Conservation (phyloP, 2,797 vertebrate genomes). For the Martes flavigula region DNA sequence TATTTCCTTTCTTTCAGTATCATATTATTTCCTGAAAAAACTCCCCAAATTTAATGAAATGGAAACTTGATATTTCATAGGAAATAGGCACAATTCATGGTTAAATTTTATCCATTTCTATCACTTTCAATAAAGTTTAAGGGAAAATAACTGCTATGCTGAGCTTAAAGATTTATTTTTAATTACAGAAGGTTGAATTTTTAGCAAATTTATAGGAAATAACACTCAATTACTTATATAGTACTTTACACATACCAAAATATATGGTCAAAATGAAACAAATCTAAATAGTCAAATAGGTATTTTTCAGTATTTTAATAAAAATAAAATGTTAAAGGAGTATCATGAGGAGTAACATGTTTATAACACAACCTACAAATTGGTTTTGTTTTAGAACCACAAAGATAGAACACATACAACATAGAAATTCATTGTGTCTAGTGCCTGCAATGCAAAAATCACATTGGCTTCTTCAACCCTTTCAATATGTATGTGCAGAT, state of each 20-base stretch:
- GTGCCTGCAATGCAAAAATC: not conserved
- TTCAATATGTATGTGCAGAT: not conserved
- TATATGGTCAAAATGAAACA: slow-evolving; percentile 14
- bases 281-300: not conserved
- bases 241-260: slow-evolving; percentile 36
- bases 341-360: not conserved
- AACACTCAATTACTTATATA: slow-evolving; percentile 4
- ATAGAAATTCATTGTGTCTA: not conserved
- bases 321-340: slow-evolving; percentile 39
- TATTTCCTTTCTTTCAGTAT: slow-evolving; percentile 86
- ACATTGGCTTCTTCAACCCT: not conserved
- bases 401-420: not conserved
- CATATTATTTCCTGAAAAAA: slow-evolving; percentile 79
- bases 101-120: slow-evolving; percentile 83
- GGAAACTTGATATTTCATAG: slow-evolving; percentile 78
- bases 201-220: not conserved
- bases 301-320: slow-evolving; percentile 40
- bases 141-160: slow-evolving; percentile 67
- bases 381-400: not conserved
- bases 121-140: slow-evolving; percentile 80
- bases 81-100: slow-evolving; percentile 73
- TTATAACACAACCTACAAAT: not conserved
- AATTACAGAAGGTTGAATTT: slow-evolving; percentile 61
- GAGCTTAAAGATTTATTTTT: slow-evolving; percentile 62
- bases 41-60: slow-evolving; percentile 83